Evolutionary conservation across 2,113 vertebrate genomes (phyloP).

Genomic region (Spheniscus mendiculus): DNA sequence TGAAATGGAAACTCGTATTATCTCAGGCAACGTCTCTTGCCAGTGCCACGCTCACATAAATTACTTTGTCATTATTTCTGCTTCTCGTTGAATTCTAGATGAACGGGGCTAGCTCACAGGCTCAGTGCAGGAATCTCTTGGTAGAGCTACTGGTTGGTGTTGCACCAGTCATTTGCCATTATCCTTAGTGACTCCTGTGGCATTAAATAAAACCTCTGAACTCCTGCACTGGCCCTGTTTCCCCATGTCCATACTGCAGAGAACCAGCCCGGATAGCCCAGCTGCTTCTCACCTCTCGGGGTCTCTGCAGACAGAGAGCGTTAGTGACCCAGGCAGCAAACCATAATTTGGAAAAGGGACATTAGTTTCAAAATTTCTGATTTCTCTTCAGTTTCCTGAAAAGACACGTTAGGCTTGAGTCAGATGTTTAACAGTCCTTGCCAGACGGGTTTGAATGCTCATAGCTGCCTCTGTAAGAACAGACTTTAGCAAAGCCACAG

Average conservation of each 20-base stretch:
- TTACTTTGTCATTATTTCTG: neutral
- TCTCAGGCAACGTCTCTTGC: neutral
- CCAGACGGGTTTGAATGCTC: neutral
- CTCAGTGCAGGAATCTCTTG: neutral
- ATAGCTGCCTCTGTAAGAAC: neutral
- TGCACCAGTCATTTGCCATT: neutral
- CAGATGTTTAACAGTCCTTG: neutral
- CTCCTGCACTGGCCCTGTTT: neutral
- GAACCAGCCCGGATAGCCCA: neutral
- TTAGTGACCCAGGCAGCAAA: neutral
- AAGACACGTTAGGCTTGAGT: neutral
- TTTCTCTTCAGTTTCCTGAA: neutral
- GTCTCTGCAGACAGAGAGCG: neutral
- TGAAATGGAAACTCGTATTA: neutral
- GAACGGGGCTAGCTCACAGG: neutral
- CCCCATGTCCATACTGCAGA: neutral
- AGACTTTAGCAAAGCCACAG: neutral
- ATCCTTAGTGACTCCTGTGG: neutral
- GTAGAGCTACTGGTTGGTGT: neutral
- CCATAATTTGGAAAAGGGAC: neutral
- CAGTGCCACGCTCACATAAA: neutral
- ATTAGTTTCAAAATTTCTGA: neutral
- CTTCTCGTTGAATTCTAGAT: neutral
- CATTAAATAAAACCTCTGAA: neutral
- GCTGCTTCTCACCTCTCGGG: rapidly evolving